These are phyloP conservation scores for Petrocephalus sullivani DNA, from an alignment of 2,797 vertebrate species.

Conservation along the genomic window DNA sequence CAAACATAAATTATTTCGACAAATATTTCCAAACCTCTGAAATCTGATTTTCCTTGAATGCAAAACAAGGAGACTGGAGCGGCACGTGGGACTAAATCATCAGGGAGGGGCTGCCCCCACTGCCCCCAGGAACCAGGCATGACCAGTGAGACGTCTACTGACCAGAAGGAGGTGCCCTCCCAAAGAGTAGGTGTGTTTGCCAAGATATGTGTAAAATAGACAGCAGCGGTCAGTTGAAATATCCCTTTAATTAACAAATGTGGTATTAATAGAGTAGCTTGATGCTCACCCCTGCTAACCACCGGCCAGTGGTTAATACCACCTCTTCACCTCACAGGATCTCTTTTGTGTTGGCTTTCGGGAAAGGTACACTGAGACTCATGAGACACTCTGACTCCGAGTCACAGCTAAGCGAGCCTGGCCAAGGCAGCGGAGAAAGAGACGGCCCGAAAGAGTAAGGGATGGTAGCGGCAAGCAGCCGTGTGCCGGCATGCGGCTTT, in stretches of 20 bases:
- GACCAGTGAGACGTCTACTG: not conserved
- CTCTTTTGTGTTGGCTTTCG: not conserved
- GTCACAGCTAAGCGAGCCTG: not conserved
- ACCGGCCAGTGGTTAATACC: not conserved
- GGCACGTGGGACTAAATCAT: not conserved
- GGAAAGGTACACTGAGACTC: not conserved
- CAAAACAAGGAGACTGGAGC: not conserved
- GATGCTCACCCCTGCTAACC: not conserved
- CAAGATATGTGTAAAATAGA: not conserved
- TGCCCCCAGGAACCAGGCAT: not conserved
- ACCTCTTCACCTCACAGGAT: not conserved
- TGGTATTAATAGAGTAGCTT: not conserved
- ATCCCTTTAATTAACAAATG: not conserved
- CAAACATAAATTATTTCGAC: conserved; percentile 55
- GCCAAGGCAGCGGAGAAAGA: not conserved
- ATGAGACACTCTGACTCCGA: not conserved
- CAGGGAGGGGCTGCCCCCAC: not conserved
- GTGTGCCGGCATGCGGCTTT: not conserved
- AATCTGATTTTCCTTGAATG: not conserved
- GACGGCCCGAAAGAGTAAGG: not conserved
- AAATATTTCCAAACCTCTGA: conserved; percentile 53
- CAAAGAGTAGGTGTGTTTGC: not conserved
- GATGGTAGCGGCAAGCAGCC: not conserved
- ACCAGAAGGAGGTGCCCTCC: not conserved
- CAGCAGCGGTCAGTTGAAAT: not conserved